phyloP scores from a whole-genome alignment of 2,888 invertebrate species.

The Drosophila buzzatii region DNA sequence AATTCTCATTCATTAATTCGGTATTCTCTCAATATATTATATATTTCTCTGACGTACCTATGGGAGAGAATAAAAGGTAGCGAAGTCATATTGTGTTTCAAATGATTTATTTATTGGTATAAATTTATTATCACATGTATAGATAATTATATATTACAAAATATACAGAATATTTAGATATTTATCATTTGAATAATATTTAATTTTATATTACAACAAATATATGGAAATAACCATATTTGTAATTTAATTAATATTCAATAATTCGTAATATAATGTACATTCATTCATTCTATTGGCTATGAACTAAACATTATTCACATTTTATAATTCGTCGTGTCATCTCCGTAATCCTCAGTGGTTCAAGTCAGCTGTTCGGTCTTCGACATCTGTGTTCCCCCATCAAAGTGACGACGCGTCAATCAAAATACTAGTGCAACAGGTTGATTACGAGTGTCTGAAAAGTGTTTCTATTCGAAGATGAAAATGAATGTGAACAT shows the following conservation, averaged over 20 bases:
- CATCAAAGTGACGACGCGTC: background rate
- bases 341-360: background rate
- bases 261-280: background rate
- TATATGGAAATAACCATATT: background rate
- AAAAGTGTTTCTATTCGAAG: slow-evolving; percentile 9
- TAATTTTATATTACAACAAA: background rate
- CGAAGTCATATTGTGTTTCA: no score
- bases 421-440: slow-evolving; percentile 28
- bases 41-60: no score
- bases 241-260: background rate
- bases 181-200: no score
- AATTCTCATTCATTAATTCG: no score
- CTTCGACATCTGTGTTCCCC: slow-evolving; percentile 5
- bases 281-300: no score
- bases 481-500: background rate
- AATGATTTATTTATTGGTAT: no score
- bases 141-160: no score
- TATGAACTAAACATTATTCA: no score
- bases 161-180: no score
- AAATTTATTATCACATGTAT: no score
- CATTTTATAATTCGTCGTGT: background rate
- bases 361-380: slow-evolving; percentile 34
- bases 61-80: no score
- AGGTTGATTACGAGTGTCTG: slow-evolving; percentile 28
- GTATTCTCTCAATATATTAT: no score